Evolutionary conservation across 2,113 vertebrate genomes (phyloP).

Genomic region (Tretioscincus oriximinensis): DNA sequence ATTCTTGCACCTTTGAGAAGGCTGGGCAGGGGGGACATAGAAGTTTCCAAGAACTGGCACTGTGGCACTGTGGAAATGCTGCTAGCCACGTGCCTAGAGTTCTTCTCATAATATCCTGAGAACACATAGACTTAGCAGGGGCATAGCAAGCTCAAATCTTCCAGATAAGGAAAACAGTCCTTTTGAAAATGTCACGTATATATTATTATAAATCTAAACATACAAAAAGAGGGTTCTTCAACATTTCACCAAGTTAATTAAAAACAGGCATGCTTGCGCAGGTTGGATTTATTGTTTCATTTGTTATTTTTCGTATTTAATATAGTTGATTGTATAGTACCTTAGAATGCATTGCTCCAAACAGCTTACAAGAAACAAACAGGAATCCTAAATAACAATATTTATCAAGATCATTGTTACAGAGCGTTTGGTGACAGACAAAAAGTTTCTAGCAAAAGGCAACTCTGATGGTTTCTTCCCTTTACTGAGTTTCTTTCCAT

Average conservation of each 20-base stretch:
- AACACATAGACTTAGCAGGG: background rate
- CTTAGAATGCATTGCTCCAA: too few relatives aligned
- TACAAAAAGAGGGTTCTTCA: background rate
- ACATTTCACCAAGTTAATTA: background rate
- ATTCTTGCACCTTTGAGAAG: too few relatives aligned
- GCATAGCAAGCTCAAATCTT: background rate
- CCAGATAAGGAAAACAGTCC: background rate
- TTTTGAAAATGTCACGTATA: background rate
- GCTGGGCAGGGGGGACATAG: too few relatives aligned
- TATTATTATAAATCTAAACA: background rate
- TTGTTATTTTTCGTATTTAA: background rate
- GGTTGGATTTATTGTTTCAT: fast-evolving
- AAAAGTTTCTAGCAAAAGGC: too few relatives aligned
- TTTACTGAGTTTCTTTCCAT: background rate
- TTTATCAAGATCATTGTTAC: too few relatives aligned
- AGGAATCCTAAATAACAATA: too few relatives aligned
- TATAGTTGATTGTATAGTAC: background rate
- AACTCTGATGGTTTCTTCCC: too few relatives aligned
- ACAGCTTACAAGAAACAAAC: too few relatives aligned
- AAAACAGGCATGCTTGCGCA: background rate
- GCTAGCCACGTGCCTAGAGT: too few relatives aligned
- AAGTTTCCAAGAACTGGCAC: too few relatives aligned
- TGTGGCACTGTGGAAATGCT: too few relatives aligned
- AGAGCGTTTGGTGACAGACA: too few relatives aligned
- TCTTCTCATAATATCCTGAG: background rate